Percentiles rank a stretch among this genome's conserved stretches.
These are phyloP conservation scores for Anorthoa munda DNA, from an alignment of 2,888 invertebrate species.

Conservation along the genomic window DNA sequence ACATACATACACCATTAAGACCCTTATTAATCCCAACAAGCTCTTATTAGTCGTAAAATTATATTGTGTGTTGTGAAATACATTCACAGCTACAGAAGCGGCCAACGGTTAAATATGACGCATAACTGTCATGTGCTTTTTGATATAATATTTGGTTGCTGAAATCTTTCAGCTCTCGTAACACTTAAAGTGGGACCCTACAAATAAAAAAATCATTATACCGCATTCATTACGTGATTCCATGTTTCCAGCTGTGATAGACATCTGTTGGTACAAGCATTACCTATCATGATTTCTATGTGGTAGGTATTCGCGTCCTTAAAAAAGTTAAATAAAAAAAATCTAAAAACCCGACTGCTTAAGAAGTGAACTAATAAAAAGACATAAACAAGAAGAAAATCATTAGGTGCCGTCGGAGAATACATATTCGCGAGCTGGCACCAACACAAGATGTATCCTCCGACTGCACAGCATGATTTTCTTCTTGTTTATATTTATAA, in stretches of 20 bases:
- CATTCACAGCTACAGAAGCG: conserved; percentile 22
- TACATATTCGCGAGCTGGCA: too few species aligned
- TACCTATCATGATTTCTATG: neutral
- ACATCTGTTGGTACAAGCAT: neutral
- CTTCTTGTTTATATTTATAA: too few species aligned
- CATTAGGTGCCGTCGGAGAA: too few species aligned
- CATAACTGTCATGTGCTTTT: neutral
- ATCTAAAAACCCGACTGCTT: too few species aligned
- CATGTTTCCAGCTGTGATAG: neutral
- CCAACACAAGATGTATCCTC: too few species aligned
- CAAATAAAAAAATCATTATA: too few species aligned
- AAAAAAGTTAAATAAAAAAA: too few species aligned
- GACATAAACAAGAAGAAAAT: too few species aligned
- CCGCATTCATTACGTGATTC: neutral
- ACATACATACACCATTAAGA: conserved; percentile 33
- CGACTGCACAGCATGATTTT: too few species aligned
- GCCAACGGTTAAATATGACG: conserved; percentile 4
- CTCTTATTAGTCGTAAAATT: conserved; percentile 46
- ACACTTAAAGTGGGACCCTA: neutral
- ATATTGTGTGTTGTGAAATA: conserved; percentile 35
- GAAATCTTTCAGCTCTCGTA: neutral
- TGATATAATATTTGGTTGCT: neutral
- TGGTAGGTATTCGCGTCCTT: neutral
- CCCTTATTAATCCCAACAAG: conserved; percentile 26
- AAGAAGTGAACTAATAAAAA: too few species aligned